Evolutionary conservation across 2,113 vertebrate species (phyloP), one percentile per base, ranked within the genome.

Genomic region (Onychostoma macrolepis): DNA sequence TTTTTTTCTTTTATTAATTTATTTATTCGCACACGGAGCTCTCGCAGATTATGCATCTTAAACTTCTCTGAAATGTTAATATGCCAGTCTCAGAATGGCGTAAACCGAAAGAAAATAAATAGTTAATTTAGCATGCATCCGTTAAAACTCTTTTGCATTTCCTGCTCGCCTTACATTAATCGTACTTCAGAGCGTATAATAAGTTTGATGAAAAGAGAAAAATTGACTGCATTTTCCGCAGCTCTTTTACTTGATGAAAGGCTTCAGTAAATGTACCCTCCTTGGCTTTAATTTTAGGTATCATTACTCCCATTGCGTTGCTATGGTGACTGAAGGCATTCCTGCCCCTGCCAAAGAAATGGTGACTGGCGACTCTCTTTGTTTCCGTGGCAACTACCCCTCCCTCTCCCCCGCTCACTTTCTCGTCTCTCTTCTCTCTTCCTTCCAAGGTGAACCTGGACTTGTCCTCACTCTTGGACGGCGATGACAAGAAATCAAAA

Each of bases 401-500:
- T 89, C 85, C 85, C 76, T 79, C 85, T 84, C 85, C 86, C 82
- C 19, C 65, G 2, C 84, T 33, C 33, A 69, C 81, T 17, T 50
- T 56, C 26, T n/a, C 13, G 17, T 88, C 61, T 38, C 81, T 61
- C 75, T 78, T 80, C 41, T 43, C 36, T 85, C 72, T 85, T 71
- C 50, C 41, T 79, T 63, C 38, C 41, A 88, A 99, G 98, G 96
- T 99, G 92, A 99, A 99, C 91, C 94, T 99, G 96, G 98, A 99
- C 94, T 95, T 99, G 90, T 96, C 96, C 71, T 97, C 98, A 86
- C 96, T 99, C 90, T 96, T 99, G 72, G 98, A 99, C 81, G 96
- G 95, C 1, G 98, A 99, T 93, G 98, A 99, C 94, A 99, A 99
- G 95, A 99, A 99, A 91, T 98, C 97, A 92, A 99, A 99, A 95